These are phyloP conservation scores for Lanius ludovicianus DNA, from an alignment of 2,113 vertebrate genomes.

Conservation along the genomic window DNA sequence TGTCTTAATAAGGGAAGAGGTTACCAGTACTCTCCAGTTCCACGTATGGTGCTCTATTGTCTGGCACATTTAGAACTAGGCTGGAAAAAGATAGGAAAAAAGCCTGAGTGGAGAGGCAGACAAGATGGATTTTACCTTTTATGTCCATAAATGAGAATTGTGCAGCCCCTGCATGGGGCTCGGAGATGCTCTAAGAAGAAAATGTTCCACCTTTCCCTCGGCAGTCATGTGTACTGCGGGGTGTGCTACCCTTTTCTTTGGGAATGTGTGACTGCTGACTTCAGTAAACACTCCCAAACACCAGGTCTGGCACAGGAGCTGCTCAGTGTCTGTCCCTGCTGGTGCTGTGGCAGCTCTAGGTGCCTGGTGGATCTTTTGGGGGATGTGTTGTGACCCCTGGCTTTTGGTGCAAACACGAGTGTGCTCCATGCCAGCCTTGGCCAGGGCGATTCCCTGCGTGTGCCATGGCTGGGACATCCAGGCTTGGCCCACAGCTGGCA, in stretches of 20 bases:
- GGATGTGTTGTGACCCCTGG: background rate
- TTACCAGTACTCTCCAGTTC: background rate
- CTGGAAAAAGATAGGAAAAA: background rate
- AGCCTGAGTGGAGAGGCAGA: background rate
- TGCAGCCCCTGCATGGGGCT: background rate
- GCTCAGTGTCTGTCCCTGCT: slow-evolving; percentile 17
- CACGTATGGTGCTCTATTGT: background rate
- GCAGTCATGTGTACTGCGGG: background rate
- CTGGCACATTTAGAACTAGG: background rate
- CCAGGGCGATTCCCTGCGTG: background rate
- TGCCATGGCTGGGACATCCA: background rate
- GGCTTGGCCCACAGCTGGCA: background rate
- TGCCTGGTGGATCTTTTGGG: background rate
- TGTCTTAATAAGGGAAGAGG: background rate
- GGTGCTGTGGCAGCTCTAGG: slow-evolving; percentile 5
- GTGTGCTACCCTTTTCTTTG: background rate
- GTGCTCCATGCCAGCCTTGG: slow-evolving; percentile 2
- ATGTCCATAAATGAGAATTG: background rate
- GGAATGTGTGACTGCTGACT: background rate
- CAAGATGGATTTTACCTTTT: background rate
- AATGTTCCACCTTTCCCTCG: background rate
- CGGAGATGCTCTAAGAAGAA: background rate
- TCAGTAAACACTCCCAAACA: background rate
- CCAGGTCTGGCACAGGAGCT: slow-evolving; percentile 18
- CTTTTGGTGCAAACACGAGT: background rate